Conservation (phyloP, 2,113 vertebrate genomes). For the Strigops habroptila region DNA sequence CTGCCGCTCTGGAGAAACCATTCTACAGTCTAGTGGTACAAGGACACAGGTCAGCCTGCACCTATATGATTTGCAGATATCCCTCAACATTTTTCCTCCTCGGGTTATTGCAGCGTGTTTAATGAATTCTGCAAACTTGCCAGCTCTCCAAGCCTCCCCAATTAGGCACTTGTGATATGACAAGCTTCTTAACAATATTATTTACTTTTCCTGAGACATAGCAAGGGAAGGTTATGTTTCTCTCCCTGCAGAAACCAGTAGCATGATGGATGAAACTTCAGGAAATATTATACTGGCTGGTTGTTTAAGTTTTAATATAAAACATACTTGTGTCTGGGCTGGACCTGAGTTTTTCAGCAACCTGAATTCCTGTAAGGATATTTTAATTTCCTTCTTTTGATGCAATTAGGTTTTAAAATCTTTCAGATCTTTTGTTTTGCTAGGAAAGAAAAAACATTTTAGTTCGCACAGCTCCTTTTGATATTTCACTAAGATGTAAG, state of each 20-base stretch:
- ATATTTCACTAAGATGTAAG: neutral
- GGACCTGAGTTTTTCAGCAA: slow-evolving; percentile 42
- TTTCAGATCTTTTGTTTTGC: neutral
- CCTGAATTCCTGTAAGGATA: slow-evolving; percentile 26
- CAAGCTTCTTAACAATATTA: slow-evolving; percentile 43
- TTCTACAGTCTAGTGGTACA: neutral
- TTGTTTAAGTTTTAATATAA: slow-evolving; percentile 65
- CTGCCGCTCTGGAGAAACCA: neutral
- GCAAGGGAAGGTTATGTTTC: slow-evolving; percentile 56
- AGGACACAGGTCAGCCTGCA: neutral
- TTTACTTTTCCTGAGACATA: slow-evolving; percentile 58
- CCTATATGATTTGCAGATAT: neutral
- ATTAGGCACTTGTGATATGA: slow-evolving; percentile 36
- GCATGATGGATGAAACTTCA: slow-evolving; percentile 60
- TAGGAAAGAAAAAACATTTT: neutral
- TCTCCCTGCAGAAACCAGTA: slow-evolving; percentile 54
- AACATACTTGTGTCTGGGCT: slow-evolving; percentile 52
- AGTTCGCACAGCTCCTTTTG: neutral
- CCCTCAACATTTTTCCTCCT: neutral
- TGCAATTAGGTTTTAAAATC: slow-evolving; percentile 39
- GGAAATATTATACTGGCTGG: slow-evolving; percentile 39
- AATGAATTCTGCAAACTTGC: slow-evolving; percentile 11
- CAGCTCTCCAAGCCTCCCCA: neutral
- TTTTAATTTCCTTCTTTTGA: slow-evolving; percentile 35
- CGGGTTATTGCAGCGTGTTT: neutral